Conservation (phyloP, 1,140 invertebrate genomes). For the Drosophila serrata region DNA sequence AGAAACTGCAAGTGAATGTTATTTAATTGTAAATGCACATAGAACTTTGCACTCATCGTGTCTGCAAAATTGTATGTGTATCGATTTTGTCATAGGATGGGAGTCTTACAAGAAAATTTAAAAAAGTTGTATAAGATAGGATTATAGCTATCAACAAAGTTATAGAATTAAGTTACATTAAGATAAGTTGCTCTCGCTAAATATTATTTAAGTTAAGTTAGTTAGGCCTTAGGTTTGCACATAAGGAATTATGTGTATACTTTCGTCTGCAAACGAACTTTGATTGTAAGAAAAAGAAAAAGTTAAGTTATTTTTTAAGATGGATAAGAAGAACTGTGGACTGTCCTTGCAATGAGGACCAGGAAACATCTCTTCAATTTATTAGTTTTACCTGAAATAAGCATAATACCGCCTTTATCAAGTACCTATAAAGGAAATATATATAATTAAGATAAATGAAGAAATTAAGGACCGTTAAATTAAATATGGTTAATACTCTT, state of each 20-base stretch:
- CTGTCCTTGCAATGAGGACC: neutral
- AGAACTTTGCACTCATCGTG: conserved; percentile 25
- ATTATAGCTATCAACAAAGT: neutral
- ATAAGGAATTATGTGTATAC: neutral
- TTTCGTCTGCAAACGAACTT: neutral
- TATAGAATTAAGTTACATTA: no score
- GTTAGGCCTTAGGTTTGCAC: neutral
- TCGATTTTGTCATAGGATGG: conserved; percentile 9
- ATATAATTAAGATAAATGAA: neutral
- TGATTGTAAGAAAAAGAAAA: neutral
- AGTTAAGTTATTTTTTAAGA: neutral
- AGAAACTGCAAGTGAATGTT: conserved; percentile 36
- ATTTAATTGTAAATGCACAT: conserved; percentile 42
- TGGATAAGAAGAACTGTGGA: neutral
- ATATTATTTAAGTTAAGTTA: neutral
- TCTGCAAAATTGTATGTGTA: conserved; percentile 44
- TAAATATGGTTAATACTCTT: neutral
- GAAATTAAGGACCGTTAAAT: neutral
- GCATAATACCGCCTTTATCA: neutral
- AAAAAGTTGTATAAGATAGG: neutral
- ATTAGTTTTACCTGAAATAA: neutral
- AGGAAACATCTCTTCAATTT: neutral
- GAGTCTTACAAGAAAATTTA: conserved; percentile 9
- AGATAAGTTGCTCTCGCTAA: neutral
- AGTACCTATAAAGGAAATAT: neutral